Conservation (phyloP, 2,797 vertebrate species). For the Gambelia wislizenii region DNA sequence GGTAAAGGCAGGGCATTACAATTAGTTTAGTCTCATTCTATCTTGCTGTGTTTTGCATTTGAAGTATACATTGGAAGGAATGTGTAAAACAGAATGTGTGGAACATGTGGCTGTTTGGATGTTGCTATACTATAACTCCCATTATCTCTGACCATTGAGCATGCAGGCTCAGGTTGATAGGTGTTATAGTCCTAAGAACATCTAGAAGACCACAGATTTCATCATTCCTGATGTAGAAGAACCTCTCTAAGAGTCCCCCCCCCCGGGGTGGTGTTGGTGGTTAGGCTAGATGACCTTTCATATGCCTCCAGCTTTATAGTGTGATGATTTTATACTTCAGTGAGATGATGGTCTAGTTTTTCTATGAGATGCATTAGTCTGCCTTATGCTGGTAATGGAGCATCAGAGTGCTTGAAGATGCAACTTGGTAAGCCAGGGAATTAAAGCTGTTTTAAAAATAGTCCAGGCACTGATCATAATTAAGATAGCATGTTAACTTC, state of each 20-base stretch:
- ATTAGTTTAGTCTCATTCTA: neutral
- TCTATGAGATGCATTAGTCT: slow-evolving; percentile 17
- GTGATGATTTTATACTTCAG: neutral
- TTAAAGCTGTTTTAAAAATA: slow-evolving; percentile 59
- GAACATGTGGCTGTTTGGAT: neutral
- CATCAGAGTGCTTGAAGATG: neutral
- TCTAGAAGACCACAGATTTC: neutral
- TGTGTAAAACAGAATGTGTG: neutral
- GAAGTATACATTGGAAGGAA: neutral
- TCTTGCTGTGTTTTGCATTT: neutral
- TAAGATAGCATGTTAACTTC: slow-evolving; percentile 23
- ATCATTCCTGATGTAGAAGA: neutral
- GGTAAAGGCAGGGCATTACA: no score
- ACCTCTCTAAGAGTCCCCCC: neutral
- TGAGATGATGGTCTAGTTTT: neutral
- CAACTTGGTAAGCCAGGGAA: slow-evolving; percentile 29
- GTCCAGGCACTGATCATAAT: slow-evolving; percentile 31
- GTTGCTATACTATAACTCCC: neutral
- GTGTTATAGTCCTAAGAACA: neutral
- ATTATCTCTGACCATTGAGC: neutral
- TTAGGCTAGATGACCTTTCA: no score
- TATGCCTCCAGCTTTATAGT: neutral
- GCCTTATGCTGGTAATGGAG: slow-evolving; percentile 11
- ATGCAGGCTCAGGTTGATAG: no score
- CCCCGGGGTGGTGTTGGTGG: no score